phyloP scores from a whole-genome alignment of 2,797 vertebrate genomes.

The Alauda arvensis region DNA sequence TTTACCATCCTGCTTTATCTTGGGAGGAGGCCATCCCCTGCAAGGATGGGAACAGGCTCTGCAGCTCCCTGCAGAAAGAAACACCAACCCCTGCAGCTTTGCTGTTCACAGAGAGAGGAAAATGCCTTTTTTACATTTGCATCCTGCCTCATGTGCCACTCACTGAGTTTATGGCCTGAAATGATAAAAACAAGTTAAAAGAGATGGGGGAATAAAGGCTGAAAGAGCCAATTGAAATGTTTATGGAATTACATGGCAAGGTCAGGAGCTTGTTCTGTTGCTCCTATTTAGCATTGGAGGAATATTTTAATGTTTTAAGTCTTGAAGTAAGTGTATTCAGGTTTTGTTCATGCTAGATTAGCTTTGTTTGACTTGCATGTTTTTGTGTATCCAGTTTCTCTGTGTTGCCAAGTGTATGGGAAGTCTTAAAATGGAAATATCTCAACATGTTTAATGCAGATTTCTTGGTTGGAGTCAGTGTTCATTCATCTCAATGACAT shows the following conservation, averaged over 20 bases:
- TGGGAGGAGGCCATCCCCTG: neutral
- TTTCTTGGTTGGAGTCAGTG: neutral
- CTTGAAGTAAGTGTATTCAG: neutral
- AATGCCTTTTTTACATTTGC: constrained; percentile 16
- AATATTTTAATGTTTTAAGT: constrained; percentile 15
- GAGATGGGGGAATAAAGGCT: neutral
- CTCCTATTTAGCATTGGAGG: neutral
- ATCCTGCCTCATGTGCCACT: neutral
- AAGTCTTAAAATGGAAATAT: neutral
- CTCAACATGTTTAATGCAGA: neutral
- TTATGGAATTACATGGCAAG: neutral
- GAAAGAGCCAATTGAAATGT: neutral
- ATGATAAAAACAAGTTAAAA: neutral
- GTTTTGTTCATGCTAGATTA: constrained; percentile 28
- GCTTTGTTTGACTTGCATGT: constrained; percentile 26
- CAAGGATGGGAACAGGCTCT: neutral
- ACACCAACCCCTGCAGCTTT: neutral
- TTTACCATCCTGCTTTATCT: neutral
- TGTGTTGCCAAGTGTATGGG: neutral
- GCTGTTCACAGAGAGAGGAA: neutral
- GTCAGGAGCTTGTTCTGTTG: neutral
- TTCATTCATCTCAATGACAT: neutral
- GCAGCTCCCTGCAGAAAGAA: neutral
- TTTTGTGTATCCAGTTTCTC: constrained; percentile 15
- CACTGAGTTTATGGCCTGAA: neutral